Evolutionary conservation across 2,888 invertebrate species (phyloP), one percentile per base, ranked within the genome.

Genomic region (Andrena praecox): DNA sequence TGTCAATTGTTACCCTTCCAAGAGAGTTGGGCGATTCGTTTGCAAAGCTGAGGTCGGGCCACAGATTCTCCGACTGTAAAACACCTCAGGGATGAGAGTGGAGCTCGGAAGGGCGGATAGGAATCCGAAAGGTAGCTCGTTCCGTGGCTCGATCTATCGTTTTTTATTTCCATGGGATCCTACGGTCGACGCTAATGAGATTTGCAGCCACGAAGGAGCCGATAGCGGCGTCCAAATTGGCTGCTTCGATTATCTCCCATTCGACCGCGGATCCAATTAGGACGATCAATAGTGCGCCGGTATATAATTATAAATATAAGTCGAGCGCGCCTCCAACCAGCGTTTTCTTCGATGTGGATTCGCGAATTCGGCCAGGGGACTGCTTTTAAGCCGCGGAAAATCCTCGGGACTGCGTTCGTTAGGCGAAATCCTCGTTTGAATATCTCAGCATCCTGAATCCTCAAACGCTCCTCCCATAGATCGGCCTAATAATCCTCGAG

Each of bases 181-280:
- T 77, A 27, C 31, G 64, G 29, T 31, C 64, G 33, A 64, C 60
- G 64, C 74, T 87, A 87, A 86, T 81, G 84, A 81, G 82, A 84
- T 84, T 87, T 76, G 31, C 29, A 69, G 50, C 56, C 56, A 56
- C 63, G 70, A 35, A 33, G 35, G 52, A 35, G 35, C 24, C n/a
- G 12, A 24, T 72, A 64, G 69, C 24, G 20, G 42, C 50, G 27
- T 62, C 59, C 50, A 80, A 84, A 87, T 85, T 87, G 81, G 85
- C 60, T 60, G 59, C 29, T 75, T 84, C 62, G 67, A 82, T 87
- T 76, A 77, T 77, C 69, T 70, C 69, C 29, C 54, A 35, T 84
- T 66, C 35, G 60, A 20, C 42, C 54, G 16, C 20, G 56, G 72
- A 80, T 84, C 60, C 80, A 86, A 86, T 86, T 86, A 84, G 59